Base-by-base conservation (phyloP, 2,113 vertebrate genomes). In the Myotis yumanensis region DNA sequence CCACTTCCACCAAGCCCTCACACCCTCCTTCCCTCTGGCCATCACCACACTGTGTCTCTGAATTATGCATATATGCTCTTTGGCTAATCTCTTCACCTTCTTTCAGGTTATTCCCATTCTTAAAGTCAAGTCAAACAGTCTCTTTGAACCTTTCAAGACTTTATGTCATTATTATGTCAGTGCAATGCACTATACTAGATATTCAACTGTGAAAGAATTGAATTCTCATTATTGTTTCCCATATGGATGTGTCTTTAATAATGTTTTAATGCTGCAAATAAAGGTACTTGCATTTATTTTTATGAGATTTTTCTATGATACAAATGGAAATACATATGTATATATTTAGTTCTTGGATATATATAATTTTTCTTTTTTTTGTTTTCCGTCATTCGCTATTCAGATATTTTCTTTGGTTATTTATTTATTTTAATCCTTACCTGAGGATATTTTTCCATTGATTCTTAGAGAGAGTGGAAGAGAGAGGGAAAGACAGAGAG, bases 261-360 rank as follows among this genome's bases (percentile, higher is more conserved):
- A 43, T 75, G 25, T 72, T 90, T 93, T 28, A 59, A 95, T 80
- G 68, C 57, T 91, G 25, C n/a, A 76, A n/a, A 84, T 52, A 7
- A 79, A 69, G 37, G 7, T 3, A 54, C 3, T 59, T 51, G n/a
- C 54, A 12, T 71, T 92, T 51, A 48, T 82, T 90, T 72, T 83
- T 62, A 37, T 79, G 32, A 20, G 32, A 48, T 76, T 82, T 40
- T 4, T 82, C 8, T 73, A 15, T 40, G 10, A 37, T 4, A 25
- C 2, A 71, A 12, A 43, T 11, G 64, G 0, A 80, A 35, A 80
- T 17, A 54, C 17, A 35, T 32, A 15, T 3, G 40, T 25, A 35
- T 54, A 71, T 15, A 37, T 46, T 28, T 71, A 83, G 25, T 57
- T 20, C 40, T 71, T 43, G 66, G 68, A 23, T 59, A 48, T 23